phyloP scores from a whole-genome alignment of 2,113 vertebrate species.

The Muntiacus muntjak region DNA sequence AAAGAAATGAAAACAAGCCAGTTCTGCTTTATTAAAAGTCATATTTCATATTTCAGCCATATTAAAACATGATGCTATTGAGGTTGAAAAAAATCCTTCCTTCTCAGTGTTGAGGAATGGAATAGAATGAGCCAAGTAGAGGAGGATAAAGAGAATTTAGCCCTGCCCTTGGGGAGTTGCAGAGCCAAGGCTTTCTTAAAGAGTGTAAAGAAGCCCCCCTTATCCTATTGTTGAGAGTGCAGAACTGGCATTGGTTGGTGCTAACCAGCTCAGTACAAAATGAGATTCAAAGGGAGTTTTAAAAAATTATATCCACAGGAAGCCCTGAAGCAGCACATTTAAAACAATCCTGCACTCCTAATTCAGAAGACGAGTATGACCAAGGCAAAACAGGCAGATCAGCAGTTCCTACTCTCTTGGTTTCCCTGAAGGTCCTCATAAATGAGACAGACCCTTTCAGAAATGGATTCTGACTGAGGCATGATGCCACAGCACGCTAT shows the following conservation, averaged over 20 bases:
- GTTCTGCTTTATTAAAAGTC: background rate
- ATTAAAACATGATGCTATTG: background rate
- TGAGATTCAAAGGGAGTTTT: background rate
- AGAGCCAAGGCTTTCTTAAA: background rate
- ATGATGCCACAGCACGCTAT: background rate
- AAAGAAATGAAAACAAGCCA: background rate
- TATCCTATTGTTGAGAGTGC: background rate
- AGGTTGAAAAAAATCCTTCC: background rate
- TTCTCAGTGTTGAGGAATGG: background rate
- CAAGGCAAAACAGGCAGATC: background rate
- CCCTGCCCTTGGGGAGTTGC: background rate
- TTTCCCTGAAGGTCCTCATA: background rate
- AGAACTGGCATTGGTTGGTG: background rate
- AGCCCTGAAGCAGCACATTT: slow-evolving; percentile 44
- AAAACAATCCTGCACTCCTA: slow-evolving; percentile 30
- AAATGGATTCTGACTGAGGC: slow-evolving; percentile 18
- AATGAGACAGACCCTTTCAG: slow-evolving; percentile 6
- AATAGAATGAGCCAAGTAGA: background rate
- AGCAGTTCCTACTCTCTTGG: background rate
- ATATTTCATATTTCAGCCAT: background rate
- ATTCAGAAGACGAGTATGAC: slow-evolving; percentile 31
- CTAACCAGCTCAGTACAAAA: background rate
- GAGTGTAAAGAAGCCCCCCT: background rate
- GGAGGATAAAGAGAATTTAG: background rate
- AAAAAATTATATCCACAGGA: slow-evolving; percentile 40